Evolutionary conservation across 1,140 invertebrate species (phyloP), one percentile per base, ranked within the genome.

Genomic region (Phenacoccus solenopsis): DNA sequence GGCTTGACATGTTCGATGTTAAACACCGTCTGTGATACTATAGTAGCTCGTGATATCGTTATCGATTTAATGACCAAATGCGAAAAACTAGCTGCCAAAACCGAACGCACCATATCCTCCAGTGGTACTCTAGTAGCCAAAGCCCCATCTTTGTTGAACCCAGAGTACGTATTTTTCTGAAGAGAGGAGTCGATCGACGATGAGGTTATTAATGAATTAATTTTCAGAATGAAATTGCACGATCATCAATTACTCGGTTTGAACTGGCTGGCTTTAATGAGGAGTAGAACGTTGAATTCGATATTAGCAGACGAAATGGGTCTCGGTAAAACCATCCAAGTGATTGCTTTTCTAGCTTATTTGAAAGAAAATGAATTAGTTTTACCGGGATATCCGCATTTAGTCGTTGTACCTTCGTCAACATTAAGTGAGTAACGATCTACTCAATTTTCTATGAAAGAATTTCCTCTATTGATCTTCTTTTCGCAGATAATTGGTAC

Each of bases 271-370:
- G 85, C 88, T 0, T 86, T 97, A 1, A 87, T 98, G 82, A 90
- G 96, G 76, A 84, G 87, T 27, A 90, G 95, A 74, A 85, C 90
- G 28, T 85, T 98, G 1, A 97, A 96, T 79, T 93, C 91, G n/a
- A 97, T 98, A 74, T 80, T 98, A 69, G 94, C 94, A 0, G 90
- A 92, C 77, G 90, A 92, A 79, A 93, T 93, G 92, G 93, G 94
- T 32, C 79, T 85, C 84, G 94, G 93, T 0, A 96, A 96, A 81
- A 96, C 94, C 0, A 87, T 96, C 69, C 94, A 97, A 79, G 85
- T 92, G 20, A 91, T 92, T 72, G 85, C 94, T 1, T 96, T 97
- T 79, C 81, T 96, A 4, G 90, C 93, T 0, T 88, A 95, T 77
- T 80, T 96, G 2, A 88, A 93, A 76, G 90, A 96, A 77, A 83